Percentiles rank a stretch among this genome's conserved stretches.
phyloP scores from a whole-genome alignment of 2,113 vertebrate genomes.

The Xenopus laevis region DNA sequence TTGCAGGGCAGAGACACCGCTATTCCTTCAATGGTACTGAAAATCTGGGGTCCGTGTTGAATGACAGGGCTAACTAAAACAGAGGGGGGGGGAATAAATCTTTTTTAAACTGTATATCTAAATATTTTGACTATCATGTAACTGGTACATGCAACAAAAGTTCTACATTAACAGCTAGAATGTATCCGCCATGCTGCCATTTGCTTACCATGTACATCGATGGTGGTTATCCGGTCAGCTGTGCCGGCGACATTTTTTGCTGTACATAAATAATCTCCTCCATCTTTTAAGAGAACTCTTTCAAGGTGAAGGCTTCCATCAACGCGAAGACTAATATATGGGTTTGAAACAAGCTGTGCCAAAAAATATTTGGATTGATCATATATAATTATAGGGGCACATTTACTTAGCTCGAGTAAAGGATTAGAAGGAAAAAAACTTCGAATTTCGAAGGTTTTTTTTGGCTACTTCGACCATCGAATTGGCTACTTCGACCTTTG shows the following conservation, averaged over 20 bases:
- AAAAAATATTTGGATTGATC: not conserved
- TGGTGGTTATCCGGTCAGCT: constrained; percentile 75
- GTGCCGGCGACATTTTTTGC: constrained; percentile 80
- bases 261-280: constrained; percentile 83
- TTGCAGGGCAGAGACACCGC: constrained; percentile 83
- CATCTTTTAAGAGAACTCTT: constrained; percentile 76
- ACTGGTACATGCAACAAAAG: too few species aligned
- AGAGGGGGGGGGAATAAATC: constrained; percentile 8
- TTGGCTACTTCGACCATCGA: too few species aligned
- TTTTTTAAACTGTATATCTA: too few species aligned
- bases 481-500: too few species aligned
- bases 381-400: too few species aligned
- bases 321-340: constrained; percentile 76
- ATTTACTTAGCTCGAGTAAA: too few species aligned
- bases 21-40: constrained; percentile 86
- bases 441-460: too few species aligned
- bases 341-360: constrained; percentile 76
- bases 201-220: constrained; percentile 79
- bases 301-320: constrained; percentile 94
- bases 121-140: too few species aligned
- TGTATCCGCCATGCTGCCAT: not conserved
- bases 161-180: too few species aligned
- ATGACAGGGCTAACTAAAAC: constrained; percentile 84
- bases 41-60: constrained; percentile 89
- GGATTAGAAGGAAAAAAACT: too few species aligned